phyloP scores from a whole-genome alignment of 2,113 vertebrate species.

The Salvelinus namaycush region DNA sequence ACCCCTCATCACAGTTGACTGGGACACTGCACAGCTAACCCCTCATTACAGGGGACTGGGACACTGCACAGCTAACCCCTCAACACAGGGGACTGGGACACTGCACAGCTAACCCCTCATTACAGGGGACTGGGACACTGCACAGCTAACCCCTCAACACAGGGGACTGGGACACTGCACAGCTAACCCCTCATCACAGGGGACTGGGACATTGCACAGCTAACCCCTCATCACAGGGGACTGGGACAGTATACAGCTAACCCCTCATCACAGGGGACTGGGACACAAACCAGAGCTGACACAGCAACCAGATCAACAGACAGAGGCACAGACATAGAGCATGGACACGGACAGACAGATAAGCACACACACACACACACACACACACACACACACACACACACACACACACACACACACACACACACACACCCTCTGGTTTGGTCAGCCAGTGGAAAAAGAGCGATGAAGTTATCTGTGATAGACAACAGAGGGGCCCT shows the following conservation, averaged over 20 bases:
- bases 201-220: not conserved
- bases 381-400: too few species aligned
- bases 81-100: too few species aligned
- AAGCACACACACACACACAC: too few species aligned
- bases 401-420: too few species aligned
- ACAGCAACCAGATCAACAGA: constrained; percentile 25
- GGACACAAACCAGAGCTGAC: constrained; percentile 21
- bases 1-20: too few species aligned
- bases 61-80: not conserved
- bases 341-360: not conserved
- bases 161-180: not conserved
- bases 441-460: not conserved
- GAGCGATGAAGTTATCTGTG: constrained; percentile 9
- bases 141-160: too few species aligned
- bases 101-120: too few species aligned
- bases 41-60: too few species aligned
- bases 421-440: not conserved
- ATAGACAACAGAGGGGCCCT: constrained; percentile 1
- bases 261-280: constrained; percentile 39
- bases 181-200: not conserved
- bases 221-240: too few species aligned
- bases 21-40: not conserved
- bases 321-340: too few species aligned
- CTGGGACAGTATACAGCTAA: not conserved
- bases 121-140: too few species aligned